Evolutionary conservation across 37 sponge, comb jelly and placozoan genomes (phyloP), one percentile per base, ranked within the genome.

Genomic region (Ephydatia muelleri): DNA sequence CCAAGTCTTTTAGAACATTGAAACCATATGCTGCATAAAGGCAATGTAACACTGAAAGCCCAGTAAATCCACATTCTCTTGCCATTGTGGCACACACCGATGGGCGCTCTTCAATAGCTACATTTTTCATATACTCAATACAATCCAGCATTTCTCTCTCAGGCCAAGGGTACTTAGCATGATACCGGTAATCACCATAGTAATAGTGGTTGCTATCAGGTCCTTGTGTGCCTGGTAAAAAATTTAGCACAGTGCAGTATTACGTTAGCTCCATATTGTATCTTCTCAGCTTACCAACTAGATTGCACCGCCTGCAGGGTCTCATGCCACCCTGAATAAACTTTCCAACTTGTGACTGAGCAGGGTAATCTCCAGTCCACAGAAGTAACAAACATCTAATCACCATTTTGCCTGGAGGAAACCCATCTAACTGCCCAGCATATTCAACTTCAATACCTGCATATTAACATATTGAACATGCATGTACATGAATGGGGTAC

Each of bases 351-450:
- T 83, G 47, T 43, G 47, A 71, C 30, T 83, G 83, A 21, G 83
- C 83, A 33, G 82, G 82, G 65, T 81, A 38, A 67, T 81, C 82
- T 32, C 82, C 82, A 67, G 82, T 81, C 82, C 82, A 81, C 36
- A 68, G 69, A 22, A 81, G 70, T 35, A 81, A 67, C 38, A 81
- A 29, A 67, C 82, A 81, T 30, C 82, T 23, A 33, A 81, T 65
- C 34, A 35, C 28, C 34, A 38, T 69, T 32, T 33, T 33, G 32
- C 82, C 82, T 68, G 82, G 82, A 36, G 68, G 66, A 68, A 81
- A 38, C 32, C 82, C 82, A 67, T 65, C 70, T 35, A 81, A 35
- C 25, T 22, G 22, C 32, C 36, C 34, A 25, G 25, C 68, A 81
- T 81, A 81, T 21, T 81, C 82, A 35, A 81, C 82, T 33, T 67